phyloP scores from a whole-genome alignment of 1,140 invertebrate species.

The Drosophila ercepeae region DNA sequence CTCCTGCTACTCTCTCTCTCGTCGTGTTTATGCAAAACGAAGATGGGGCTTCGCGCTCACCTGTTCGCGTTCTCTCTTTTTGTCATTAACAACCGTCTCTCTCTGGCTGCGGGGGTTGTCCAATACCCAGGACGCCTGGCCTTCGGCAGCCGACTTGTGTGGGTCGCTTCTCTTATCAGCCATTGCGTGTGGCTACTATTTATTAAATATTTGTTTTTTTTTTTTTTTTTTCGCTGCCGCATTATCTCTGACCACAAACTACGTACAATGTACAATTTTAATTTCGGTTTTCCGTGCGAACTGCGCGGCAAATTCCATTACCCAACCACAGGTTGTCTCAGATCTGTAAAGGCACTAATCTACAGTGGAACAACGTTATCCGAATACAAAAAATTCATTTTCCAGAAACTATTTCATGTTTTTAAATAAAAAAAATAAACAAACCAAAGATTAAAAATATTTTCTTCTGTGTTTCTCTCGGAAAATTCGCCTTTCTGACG shows the following conservation, averaged over 20 bases:
- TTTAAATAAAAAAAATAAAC: too few relatives aligned
- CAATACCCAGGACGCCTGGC: slow-evolving; percentile 39
- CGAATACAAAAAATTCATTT: too few relatives aligned
- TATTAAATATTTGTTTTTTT: slow-evolving; percentile 57
- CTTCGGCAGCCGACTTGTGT: slow-evolving; percentile 17
- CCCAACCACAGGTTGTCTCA: slow-evolving; percentile 13
- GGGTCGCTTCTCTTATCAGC: slow-evolving; percentile 57
- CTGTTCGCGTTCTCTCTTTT: slow-evolving; percentile 1
- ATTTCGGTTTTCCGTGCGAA: slow-evolving; percentile 19
- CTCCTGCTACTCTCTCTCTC: slow-evolving; percentile 1
- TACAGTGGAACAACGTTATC: background rate
- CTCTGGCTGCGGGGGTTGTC: slow-evolving; percentile 39
- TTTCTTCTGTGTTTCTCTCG: background rate
- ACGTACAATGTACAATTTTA: slow-evolving; percentile 49
- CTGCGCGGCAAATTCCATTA: slow-evolving; percentile 58
- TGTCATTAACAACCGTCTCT: background rate
- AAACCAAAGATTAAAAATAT: too few relatives aligned
- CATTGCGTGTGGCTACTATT: slow-evolving; percentile 68
- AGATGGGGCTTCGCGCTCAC: slow-evolving; percentile 37
- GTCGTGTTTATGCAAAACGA: slow-evolving; percentile 46
- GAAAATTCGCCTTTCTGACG: background rate
- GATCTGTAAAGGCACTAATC: background rate
- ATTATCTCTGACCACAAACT: slow-evolving; percentile 71
- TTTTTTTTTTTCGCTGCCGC: slow-evolving; percentile 37
- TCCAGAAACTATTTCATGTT: too few relatives aligned